These are phyloP conservation scores for Cyanoliseus patagonus DNA, from an alignment of 2,113 vertebrate species.

Conservation along the genomic window DNA sequence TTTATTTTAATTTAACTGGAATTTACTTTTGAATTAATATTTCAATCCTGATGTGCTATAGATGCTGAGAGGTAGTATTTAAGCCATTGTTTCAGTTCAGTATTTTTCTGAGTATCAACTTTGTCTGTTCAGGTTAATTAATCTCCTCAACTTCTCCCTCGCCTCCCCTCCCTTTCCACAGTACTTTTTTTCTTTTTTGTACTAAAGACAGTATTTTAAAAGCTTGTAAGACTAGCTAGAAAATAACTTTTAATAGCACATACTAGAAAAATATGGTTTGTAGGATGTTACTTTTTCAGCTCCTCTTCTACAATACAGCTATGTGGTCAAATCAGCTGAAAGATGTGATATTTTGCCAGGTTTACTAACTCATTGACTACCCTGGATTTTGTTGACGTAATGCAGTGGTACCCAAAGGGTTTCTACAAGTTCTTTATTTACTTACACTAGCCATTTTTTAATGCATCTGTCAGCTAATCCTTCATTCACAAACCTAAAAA, in stretches of 20 bases:
- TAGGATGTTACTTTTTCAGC: not conserved
- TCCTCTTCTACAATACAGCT: not conserved
- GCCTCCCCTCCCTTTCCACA: fast-evolving
- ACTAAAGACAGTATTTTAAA: not conserved
- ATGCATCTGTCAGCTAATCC: not conserved
- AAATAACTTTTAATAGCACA: not conserved
- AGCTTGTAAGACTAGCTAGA: not conserved
- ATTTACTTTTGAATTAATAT: not conserved
- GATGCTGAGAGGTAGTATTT: not conserved
- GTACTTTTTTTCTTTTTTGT: not conserved
- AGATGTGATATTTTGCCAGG: not conserved
- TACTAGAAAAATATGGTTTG: not conserved
- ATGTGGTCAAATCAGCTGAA: not conserved
- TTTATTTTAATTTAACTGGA: not conserved
- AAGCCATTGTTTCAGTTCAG: not conserved
- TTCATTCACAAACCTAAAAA: not conserved
- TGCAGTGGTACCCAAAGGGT: not conserved
- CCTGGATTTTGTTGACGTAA: not conserved
- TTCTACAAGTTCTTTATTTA: not conserved
- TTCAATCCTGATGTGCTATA: not conserved
- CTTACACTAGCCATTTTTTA: not conserved
- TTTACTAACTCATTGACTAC: not conserved
- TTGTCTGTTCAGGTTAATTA: not conserved
- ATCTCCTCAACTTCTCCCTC: not conserved
- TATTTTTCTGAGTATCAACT: not conserved